These are phyloP conservation scores for Albula goreensis DNA, from an alignment of 2,113 vertebrate species.

Conservation along the genomic window DNA sequence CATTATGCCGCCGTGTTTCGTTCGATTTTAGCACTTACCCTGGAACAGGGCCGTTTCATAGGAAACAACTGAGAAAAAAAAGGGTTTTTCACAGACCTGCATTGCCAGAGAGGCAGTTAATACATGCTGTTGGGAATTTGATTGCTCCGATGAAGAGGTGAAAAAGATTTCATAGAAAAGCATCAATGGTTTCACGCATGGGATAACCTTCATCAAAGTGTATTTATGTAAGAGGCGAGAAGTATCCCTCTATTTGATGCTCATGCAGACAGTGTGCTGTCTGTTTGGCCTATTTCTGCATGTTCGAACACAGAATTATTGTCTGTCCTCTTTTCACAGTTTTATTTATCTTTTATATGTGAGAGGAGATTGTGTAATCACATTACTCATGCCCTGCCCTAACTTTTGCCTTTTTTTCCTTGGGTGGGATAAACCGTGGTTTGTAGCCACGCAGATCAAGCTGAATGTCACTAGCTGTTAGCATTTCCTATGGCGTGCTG, in stretches of 20 bases:
- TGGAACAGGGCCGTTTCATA: background rate
- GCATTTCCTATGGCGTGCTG: background rate
- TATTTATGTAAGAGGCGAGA: background rate
- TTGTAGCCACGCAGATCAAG: background rate
- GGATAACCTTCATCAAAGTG: background rate
- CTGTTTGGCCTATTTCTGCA: background rate
- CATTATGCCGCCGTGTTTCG: slow-evolving; percentile 18
- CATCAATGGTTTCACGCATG: background rate
- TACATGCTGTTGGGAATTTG: background rate
- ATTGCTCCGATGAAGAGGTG: background rate
- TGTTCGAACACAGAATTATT: background rate
- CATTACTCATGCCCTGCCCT: background rate
- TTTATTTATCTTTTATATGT: background rate
- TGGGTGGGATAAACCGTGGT: background rate
- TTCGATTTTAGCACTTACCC: slow-evolving; percentile 14
- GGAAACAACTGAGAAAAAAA: background rate
- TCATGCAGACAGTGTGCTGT: background rate
- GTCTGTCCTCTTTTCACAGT: background rate
- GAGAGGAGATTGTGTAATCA: background rate
- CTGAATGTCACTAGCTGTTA: background rate
- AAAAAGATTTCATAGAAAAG: background rate
- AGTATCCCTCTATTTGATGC: background rate
- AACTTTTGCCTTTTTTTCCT: background rate
- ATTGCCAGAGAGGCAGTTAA: background rate
- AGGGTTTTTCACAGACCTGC: background rate